Evolutionary conservation across 1,140 invertebrate genomes (phyloP), one percentile per base, ranked within the genome.

Genomic region (Latrodectus geometricus): DNA sequence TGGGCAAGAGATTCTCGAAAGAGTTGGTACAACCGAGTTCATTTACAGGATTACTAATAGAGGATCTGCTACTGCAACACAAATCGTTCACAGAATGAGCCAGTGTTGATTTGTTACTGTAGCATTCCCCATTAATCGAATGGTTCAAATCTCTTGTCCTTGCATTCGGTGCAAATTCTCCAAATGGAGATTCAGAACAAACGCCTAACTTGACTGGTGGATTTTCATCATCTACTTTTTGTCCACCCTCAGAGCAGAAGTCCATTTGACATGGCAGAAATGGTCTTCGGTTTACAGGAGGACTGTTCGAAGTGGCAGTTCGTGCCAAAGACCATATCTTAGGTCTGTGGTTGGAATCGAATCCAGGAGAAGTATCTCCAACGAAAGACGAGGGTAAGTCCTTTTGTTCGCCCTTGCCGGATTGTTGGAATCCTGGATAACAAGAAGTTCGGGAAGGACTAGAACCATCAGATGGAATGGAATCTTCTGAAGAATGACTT

Each of bases 241-340:
- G 54, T 11, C 11, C 54, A 61, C 17, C 17, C 0, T 61, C 54
- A 14, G 17, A 61, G 17, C 54, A 61, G 54, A 61, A 61, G 17
- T 61, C 54, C 54, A 61, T 61, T 17, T 11, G 54, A 35, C 35
- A 35, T 35, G 66, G 20, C 65, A 48, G 20, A 8, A 69, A n/a
- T 15, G 61, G 23, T n/a, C 75, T 54, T 0, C 83, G 83, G 17
- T 69, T 78, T 4, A 65, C 20, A n/a, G 85, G 88, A 12, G 88
- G 88, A 70, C 85, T 87, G 73, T 87, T 72, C 2, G 88, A 88
- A n/a, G 97, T 97, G 23, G 97, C 97, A 56, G 97, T 98, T 91
- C 98, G 97, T 52, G 97, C 97, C 88, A 99, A 91, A 9, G 97
- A 98, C 97, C 97, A 99, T 89, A 99, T 99, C 92, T 98, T 97